Evolutionary conservation across 2,113 vertebrate species (phyloP).

Genomic region (Tragelaphus buxtoni): DNA sequence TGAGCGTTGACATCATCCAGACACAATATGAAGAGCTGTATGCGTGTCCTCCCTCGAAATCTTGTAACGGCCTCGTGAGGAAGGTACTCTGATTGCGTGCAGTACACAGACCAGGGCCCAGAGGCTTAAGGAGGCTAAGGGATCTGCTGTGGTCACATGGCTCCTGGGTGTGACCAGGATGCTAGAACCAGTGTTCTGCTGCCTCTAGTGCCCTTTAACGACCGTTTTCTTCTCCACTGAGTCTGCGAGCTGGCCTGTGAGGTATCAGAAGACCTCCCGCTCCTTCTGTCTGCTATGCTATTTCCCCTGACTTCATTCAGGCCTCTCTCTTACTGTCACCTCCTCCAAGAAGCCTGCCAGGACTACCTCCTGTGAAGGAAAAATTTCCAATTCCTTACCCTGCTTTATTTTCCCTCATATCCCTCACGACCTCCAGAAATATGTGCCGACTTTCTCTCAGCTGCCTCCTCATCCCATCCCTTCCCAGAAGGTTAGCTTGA

Average conservation of each 20-base stretch:
- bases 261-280: not conserved
- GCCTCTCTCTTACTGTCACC: not conserved
- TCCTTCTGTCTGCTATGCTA: not conserved
- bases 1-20: not conserved
- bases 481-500: not conserved
- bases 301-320: not conserved
- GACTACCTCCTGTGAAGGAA: not conserved
- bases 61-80: not conserved
- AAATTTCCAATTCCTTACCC: not conserved
- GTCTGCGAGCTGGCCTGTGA: not conserved
- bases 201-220: too few species aligned
- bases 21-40: fast-evolving
- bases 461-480: not conserved
- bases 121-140: not conserved
- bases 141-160: too few species aligned
- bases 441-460: not conserved
- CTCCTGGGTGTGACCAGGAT: not conserved
- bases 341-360: not conserved
- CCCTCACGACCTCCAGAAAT: not conserved
- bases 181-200: fast-evolving
- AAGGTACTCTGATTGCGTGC: not conserved
- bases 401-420: not conserved
- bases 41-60: too few species aligned
- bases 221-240: not conserved
- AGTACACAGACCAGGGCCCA: not conserved